These are phyloP conservation scores for Telmatochromis bifrenatus DNA, from an alignment of 2,113 vertebrate genomes.

Conservation along the genomic window DNA sequence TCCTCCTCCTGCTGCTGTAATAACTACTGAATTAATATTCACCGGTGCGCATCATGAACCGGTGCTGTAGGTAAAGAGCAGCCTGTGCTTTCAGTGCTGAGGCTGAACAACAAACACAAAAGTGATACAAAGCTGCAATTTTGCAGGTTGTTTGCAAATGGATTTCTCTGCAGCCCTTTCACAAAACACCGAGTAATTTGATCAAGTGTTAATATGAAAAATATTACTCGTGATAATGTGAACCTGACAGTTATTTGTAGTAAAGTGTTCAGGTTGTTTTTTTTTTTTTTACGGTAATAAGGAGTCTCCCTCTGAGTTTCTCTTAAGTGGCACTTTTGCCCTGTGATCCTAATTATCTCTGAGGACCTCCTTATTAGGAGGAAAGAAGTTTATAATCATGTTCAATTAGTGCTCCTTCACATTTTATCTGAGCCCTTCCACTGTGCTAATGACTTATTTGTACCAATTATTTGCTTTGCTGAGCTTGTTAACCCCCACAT, in stretches of 20 bases:
- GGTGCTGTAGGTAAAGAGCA: not conserved
- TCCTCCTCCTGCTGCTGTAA: not conserved
- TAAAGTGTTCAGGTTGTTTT: not conserved
- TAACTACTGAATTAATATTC: not conserved
- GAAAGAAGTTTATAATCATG: conserved; percentile 72
- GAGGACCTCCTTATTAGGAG: conserved; percentile 52
- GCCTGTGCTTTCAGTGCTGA: not conserved
- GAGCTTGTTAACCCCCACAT: conserved; percentile 63
- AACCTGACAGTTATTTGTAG: not conserved
- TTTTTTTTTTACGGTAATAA: not conserved
- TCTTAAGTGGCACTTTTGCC: conserved; percentile 22
- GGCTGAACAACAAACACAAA: not conserved
- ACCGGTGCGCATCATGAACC: not conserved
- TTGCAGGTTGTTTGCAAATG: not conserved
- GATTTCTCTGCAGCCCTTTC: not conserved
- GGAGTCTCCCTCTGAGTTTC: not conserved
- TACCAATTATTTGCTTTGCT: conserved; percentile 77
- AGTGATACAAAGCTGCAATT: not conserved
- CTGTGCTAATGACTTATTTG: conserved; percentile 75
- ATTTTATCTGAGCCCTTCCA: conserved; percentile 63
- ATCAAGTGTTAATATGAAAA: not conserved
- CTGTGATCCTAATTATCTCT: conserved; percentile 58
- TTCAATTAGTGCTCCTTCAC: conserved; percentile 73
- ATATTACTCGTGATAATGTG: not conserved
- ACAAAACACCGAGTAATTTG: not conserved